phyloP scores from a whole-genome alignment of 2,797 vertebrate genomes.

The Gadopsis marmoratus region DNA sequence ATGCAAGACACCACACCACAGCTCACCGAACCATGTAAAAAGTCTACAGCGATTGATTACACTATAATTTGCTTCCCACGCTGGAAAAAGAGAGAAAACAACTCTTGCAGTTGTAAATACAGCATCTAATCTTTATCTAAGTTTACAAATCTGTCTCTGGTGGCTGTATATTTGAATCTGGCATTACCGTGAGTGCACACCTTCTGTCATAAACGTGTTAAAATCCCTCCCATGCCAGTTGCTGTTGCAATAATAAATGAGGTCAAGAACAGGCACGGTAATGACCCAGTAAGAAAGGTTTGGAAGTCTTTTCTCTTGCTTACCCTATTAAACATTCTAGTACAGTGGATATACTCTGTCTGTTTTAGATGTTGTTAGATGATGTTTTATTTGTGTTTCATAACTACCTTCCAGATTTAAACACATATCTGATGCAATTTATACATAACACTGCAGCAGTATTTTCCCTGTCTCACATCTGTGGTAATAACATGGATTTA shows the following conservation, averaged over 20 bases:
- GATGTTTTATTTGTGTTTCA: not conserved
- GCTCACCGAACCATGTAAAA: constrained; percentile 14
- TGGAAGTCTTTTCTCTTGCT: not conserved
- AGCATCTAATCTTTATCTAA: constrained; percentile 8
- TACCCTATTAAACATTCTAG: not conserved
- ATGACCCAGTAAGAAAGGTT: not conserved
- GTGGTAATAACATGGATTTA: constrained; percentile 15
- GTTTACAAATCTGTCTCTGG: constrained; percentile 20
- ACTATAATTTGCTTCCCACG: constrained; percentile 25
- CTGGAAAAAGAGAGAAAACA: constrained; percentile 8
- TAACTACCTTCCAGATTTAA: not conserved
- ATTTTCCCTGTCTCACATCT: constrained; percentile 3
- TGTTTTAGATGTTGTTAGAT: not conserved
- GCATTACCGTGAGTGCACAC: not conserved
- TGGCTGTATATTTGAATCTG: not conserved
- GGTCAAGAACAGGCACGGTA: constrained; percentile 1
- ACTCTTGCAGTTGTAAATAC: constrained; percentile 12
- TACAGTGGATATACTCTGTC: too few relatives aligned
- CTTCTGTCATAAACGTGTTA: not conserved
- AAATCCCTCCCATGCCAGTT: not conserved
- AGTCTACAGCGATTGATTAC: constrained; percentile 41
- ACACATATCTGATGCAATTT: not conserved
- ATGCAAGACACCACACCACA: constrained; percentile 24
- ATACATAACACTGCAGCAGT: not conserved
- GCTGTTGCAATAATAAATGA: constrained; percentile 12